Percentiles rank a stretch among this genome's conserved stretches.
These are phyloP conservation scores for Turdus rufiventris DNA, from an alignment of 2,113 vertebrate species.

Conservation along the genomic window DNA sequence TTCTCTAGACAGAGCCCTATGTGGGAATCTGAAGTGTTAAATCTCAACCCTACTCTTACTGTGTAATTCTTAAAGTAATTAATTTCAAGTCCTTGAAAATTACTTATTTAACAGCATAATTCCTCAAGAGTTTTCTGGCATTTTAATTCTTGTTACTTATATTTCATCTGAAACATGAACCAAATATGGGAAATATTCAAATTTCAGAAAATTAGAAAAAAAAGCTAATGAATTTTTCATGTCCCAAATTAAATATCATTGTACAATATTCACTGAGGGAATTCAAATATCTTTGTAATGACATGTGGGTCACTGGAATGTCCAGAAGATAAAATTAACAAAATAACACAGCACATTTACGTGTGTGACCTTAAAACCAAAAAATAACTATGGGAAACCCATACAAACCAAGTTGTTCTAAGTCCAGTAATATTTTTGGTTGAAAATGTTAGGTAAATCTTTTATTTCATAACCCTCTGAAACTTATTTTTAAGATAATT, in stretches of 20 bases:
- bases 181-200: not conserved
- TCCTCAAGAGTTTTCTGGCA: not conserved
- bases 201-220: not conserved
- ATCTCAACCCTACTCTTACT: not conserved
- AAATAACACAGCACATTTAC: not conserved
- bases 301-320: not conserved
- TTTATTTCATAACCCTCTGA: not conserved
- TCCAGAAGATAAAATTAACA: not conserved
- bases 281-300: not conserved
- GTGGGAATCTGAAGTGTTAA: not conserved
- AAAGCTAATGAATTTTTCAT: accelerated
- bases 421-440: not conserved
- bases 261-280: not conserved
- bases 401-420: not conserved
- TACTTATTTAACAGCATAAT: not conserved
- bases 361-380: not conserved
- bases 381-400: not conserved
- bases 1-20: not conserved
- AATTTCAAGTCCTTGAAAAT: not conserved
- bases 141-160: not conserved
- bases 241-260: not conserved
- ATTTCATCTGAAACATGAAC: not conserved
- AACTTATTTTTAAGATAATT: not conserved
- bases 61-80: not conserved
- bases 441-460: not conserved